Evolutionary conservation across 30 jellyfish, hydroid and myxozoan species (phyloP), one percentile per base, ranked within the genome.

Genomic region (Nemopilema nomurai): DNA sequence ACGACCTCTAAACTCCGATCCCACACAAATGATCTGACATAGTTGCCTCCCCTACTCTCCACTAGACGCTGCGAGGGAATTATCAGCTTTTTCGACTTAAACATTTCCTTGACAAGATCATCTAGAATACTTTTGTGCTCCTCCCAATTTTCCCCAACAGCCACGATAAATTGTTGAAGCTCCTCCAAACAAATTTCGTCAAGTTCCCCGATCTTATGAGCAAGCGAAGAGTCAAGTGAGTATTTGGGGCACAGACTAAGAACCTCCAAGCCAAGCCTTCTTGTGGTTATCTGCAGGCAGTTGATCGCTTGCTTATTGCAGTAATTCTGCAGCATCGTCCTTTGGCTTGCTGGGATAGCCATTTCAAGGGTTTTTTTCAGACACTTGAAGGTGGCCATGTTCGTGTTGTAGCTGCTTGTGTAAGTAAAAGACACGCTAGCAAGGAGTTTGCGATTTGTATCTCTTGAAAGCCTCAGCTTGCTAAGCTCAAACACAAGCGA

Each of bases 221-320:
- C 94, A 1, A 88, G 29, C 23, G 67, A 9, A n/a, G 82, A 31
- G 4, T 93, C 96, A 71, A 93, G 85, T 1, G 51, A 31, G 63
- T 75, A 72, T 70, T 66, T 71, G 8, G 74, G 25, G 52, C 90
- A 79, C 3, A 93, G 79, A 53, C 67, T 21, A 22, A 93, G 81
- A 18, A 97, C 87, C 77, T 93, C 98, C 33, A 86, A 74, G 41
- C 98, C 98, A 18, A 93, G 87, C 87, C 65, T 92, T 67, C 89
- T 67, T 62, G 91, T 77, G 51, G 87, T 93, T n/a, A 93, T 77
- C 26, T 82, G 78, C 8, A 90, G 79, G 65, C 92, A 87, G 77
- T 77, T 93, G 51, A 93, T 83, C 18, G 98, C 89, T 26, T 93
- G 96, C 87, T 73, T 75, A 41, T 93, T 85, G 29, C 96, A 74